Evolutionary conservation across 2,113 vertebrate genomes (phyloP).

Genomic region (Rutilus rutilus): DNA sequence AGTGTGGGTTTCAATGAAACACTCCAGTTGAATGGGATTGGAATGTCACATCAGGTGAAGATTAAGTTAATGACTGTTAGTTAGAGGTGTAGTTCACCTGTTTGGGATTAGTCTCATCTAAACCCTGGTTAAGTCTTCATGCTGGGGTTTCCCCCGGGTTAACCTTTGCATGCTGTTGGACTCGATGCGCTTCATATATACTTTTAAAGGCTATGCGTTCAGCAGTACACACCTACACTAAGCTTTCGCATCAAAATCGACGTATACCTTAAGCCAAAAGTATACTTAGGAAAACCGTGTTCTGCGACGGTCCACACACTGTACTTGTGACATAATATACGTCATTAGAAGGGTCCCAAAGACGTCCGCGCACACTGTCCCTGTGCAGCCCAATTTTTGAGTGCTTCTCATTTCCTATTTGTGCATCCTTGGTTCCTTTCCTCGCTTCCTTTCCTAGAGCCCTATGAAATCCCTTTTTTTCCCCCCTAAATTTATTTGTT

Average conservation of each 20-base stretch:
- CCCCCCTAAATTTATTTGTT: no score
- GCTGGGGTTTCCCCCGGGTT: not conserved
- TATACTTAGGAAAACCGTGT: no score
- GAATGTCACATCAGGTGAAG: not conserved
- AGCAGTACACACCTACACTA: not conserved
- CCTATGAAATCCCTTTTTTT: no score
- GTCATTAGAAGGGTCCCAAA: no score
- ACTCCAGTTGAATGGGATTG: not conserved
- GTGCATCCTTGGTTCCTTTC: no score
- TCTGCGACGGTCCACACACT: no score
- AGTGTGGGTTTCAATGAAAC: not conserved
- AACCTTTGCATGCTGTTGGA: not conserved
- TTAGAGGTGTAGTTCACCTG: slow-evolving; percentile 38
- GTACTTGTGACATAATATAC: no score
- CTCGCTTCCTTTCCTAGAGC: no score
- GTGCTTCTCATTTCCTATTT: no score
- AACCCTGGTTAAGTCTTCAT: slow-evolving; percentile 32
- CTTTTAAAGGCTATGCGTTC: not conserved
- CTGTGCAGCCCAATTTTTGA: no score
- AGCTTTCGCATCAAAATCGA: not conserved
- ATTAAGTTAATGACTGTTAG: not conserved
- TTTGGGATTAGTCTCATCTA: slow-evolving; percentile 32
- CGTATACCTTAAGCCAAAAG: not conserved
- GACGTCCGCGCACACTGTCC: no score
- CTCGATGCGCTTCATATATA: not conserved